Conservation (phyloP, 2,113 vertebrate species). For the Smithornis capensis region DNA sequence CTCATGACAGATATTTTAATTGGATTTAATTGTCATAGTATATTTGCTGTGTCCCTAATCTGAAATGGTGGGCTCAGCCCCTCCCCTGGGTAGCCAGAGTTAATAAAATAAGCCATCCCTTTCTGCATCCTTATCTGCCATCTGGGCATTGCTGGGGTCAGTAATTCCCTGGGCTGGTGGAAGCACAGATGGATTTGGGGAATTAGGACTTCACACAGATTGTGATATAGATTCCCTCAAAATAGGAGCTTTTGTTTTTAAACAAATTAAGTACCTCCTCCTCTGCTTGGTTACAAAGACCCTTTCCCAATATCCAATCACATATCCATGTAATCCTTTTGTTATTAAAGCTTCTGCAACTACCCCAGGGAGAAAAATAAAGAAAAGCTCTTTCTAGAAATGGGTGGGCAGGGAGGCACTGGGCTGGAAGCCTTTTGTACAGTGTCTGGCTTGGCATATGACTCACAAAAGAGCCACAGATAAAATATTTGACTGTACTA, state of each 20-base stretch:
- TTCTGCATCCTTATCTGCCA: constrained; percentile 24
- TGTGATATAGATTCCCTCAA: neutral
- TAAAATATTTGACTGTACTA: neutral
- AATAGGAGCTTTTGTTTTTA: constrained; percentile 26
- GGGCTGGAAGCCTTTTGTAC: neutral
- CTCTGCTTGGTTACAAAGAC: neutral
- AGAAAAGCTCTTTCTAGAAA: neutral
- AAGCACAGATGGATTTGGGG: constrained; percentile 47
- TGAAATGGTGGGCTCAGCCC: neutral
- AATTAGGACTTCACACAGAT: constrained; percentile 51
- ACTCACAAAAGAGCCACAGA: neutral
- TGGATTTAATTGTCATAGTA: neutral
- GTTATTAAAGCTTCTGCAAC: neutral
- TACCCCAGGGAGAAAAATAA: neutral
- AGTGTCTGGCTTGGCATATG: neutral
- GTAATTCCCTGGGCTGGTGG: neutral
- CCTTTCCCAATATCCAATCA: neutral
- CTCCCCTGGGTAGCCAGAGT: neutral
- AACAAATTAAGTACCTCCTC: constrained; percentile 24
- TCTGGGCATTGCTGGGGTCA: neutral
- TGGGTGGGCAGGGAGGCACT: neutral
- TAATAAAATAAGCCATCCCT: constrained; percentile 6
- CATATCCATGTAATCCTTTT: neutral
- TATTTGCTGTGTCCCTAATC: neutral
- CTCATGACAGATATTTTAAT: neutral